Evolutionary conservation across 2,888 invertebrate species (phyloP).

Genomic region (Trissoscelio sp.): DNA sequence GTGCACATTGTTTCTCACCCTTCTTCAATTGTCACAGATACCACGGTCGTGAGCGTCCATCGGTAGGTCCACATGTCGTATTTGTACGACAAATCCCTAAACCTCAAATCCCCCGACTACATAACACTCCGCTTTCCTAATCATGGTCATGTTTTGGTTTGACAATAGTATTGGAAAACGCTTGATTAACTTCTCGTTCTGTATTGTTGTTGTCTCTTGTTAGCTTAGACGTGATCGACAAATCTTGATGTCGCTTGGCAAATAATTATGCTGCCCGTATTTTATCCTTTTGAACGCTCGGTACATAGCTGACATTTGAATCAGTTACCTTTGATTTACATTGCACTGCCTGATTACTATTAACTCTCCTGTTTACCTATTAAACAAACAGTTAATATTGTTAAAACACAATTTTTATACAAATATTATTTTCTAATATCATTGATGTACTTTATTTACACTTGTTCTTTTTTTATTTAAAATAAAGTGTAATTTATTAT

Average conservation of each 20-base stretch:
- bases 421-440: too few species aligned
- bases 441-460: too few species aligned
- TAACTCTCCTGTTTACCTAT: neutral
- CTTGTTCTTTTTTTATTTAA: too few species aligned
- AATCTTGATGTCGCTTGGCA: conserved; percentile 53
- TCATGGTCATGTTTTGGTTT: conserved; percentile 68
- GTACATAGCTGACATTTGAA: conserved; percentile 1
- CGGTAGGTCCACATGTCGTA: conserved; percentile 68
- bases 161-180: conserved; percentile 67
- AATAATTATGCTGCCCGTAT: conserved; percentile 53
- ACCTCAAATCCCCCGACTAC: conserved; percentile 67
- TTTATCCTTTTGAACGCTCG: conserved; percentile 42
- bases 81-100: conserved; percentile 69
- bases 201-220: conserved; percentile 57
- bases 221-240: conserved; percentile 62
- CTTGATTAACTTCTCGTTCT: conserved; percentile 68
- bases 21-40: conserved; percentile 66
- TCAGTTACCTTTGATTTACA: conserved; percentile 22
- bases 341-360: neutral
- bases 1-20: conserved; percentile 53
- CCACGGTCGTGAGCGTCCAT: conserved; percentile 58
- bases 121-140: conserved; percentile 67
- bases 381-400: neutral
- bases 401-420: too few species aligned
- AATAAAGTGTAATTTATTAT: too few species aligned